phyloP scores from a whole-genome alignment of 2,113 vertebrate species.

The Setophaga coronata region DNA sequence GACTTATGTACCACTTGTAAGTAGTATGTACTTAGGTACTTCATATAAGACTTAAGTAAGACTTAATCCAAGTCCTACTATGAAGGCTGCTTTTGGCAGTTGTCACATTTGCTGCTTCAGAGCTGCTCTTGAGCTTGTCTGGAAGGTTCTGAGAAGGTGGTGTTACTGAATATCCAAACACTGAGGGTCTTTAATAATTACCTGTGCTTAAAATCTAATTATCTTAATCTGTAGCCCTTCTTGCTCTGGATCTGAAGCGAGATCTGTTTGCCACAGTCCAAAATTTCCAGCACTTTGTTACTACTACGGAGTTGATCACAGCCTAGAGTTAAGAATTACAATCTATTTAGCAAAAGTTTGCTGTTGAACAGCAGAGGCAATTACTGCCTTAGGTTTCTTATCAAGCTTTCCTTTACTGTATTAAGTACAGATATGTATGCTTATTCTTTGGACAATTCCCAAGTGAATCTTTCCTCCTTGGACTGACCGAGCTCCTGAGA shows the following conservation, averaged over 20 bases:
- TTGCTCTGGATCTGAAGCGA: background rate
- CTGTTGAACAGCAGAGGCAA: background rate
- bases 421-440: background rate
- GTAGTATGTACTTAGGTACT: background rate
- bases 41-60: fast-evolving
- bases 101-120: background rate
- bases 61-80: background rate
- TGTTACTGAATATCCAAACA: background rate
- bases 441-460: background rate
- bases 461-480: background rate
- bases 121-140: background rate
- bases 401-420: background rate
- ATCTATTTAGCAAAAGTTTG: background rate
- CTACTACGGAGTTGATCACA: background rate
- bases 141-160: background rate
- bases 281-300: background rate
- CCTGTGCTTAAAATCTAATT: background rate
- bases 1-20: fast-evolving
- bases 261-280: background rate
- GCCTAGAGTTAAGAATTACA: background rate
- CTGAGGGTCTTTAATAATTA: background rate
- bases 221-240: background rate
- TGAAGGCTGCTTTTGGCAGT: background rate
- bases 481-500: background rate
- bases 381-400: background rate